phyloP scores from a whole-genome alignment of 2,113 vertebrate species.

The Sphyrna mokarran region DNA sequence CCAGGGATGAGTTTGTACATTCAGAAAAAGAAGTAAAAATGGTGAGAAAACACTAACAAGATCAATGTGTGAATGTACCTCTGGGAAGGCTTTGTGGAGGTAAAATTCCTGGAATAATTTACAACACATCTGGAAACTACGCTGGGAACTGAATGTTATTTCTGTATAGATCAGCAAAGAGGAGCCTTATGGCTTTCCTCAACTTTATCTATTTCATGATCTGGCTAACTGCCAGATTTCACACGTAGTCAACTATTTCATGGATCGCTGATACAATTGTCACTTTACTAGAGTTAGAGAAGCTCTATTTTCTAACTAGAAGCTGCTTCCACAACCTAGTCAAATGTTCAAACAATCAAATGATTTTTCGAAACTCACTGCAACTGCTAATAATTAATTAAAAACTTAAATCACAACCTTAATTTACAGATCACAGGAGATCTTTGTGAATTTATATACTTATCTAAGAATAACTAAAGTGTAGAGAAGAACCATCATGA shows the following conservation, averaged over 20 bases:
- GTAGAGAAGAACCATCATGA: not conserved
- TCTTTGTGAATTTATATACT: not conserved
- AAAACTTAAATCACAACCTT: not conserved
- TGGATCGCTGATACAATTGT: not conserved
- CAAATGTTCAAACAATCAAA: constrained; percentile 7
- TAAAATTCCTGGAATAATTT: not conserved
- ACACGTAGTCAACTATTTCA: not conserved
- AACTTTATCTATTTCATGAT: constrained; percentile 7
- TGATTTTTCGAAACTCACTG: not conserved
- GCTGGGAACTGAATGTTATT: not conserved
- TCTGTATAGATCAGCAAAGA: not conserved
- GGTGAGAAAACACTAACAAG: not conserved
- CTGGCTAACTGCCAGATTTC: constrained; percentile 11
- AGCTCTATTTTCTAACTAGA: not conserved
- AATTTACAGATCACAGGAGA: not conserved
- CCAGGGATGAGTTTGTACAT: not conserved
- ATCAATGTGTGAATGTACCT: not conserved
- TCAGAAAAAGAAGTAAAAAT: not conserved
- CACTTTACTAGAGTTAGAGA: not conserved
- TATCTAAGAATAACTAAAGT: not conserved
- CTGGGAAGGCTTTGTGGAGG: not conserved
- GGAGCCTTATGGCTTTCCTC: not conserved
- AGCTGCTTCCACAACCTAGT: not conserved
- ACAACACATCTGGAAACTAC: not conserved
- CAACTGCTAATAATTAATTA: not conserved